phyloP scores from a whole-genome alignment of 2,113 vertebrate species.

The Chloropsis cyanopogon region DNA sequence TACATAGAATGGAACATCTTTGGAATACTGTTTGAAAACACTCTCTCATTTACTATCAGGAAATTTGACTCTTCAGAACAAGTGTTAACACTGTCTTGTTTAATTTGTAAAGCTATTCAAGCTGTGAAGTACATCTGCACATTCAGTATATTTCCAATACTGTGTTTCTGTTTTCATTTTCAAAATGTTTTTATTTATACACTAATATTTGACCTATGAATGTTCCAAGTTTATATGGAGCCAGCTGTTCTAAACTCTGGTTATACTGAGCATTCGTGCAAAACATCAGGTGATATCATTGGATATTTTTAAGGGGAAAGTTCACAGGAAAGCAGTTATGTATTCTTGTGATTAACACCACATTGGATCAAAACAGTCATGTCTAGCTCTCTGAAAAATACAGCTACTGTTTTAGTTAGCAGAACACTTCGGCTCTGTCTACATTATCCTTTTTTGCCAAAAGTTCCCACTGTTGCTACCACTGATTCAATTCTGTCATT shows the following conservation, averaged over 20 bases:
- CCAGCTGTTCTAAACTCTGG: conserved; percentile 54
- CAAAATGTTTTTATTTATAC: conserved; percentile 57
- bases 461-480: conserved; percentile 52
- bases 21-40: not conserved
- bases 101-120: conserved; percentile 57
- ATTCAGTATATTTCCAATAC: conserved; percentile 33
- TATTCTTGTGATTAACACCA: conserved; percentile 60
- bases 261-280: conserved; percentile 13
- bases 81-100: conserved; percentile 29
- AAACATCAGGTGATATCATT: conserved; percentile 52
- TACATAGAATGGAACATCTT: not conserved
- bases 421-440: conserved; percentile 58
- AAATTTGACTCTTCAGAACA: conserved; percentile 34
- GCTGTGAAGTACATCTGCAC: conserved; percentile 41
- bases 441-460: conserved; percentile 50
- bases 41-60: not conserved
- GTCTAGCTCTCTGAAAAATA: conserved; percentile 65
- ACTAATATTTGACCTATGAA: conserved; percentile 58
- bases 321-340: conserved; percentile 58
- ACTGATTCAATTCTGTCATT: conserved; percentile 49
- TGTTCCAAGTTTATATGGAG: conserved; percentile 46
- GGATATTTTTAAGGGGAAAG: conserved; percentile 62
- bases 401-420: conserved; percentile 48
- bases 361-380: conserved; percentile 63
- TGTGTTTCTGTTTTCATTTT: conserved; percentile 53